phyloP scores from a whole-genome alignment of 2,113 vertebrate genomes.

The Cyprinodon brontotheroides region DNA sequence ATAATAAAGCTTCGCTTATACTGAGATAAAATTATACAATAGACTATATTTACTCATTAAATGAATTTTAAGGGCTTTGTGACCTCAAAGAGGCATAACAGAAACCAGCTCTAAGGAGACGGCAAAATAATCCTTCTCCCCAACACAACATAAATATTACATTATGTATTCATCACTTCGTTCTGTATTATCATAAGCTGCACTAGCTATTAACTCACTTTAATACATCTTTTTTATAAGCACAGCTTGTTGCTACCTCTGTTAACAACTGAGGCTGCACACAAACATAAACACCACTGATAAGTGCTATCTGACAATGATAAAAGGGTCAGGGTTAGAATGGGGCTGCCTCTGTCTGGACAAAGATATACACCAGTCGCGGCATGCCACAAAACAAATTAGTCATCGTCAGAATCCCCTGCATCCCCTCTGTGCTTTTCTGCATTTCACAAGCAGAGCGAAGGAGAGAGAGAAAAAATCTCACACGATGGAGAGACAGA shows the following conservation, averaged over 20 bases:
- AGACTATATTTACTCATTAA: too few relatives aligned
- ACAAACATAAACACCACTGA: conserved; percentile 36
- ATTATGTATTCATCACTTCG: background rate
- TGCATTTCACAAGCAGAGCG: conserved; percentile 41
- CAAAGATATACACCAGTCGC: conserved; percentile 48
- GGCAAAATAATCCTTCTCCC: background rate
- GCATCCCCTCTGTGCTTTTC: conserved; percentile 56
- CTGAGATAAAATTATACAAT: too few relatives aligned
- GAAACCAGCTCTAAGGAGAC: background rate
- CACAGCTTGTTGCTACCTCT: conserved; percentile 31
- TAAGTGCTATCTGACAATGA: conserved; percentile 44
- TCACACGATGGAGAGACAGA: conserved; percentile 56
- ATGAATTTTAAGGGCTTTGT: too few relatives aligned
- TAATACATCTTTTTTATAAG: conserved; percentile 17
- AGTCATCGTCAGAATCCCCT: conserved; percentile 64
- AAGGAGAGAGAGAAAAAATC: conserved; percentile 42
- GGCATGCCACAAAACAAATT: conserved; percentile 62
- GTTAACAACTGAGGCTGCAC: conserved; percentile 26
- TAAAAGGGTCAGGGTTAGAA: conserved; percentile 34
- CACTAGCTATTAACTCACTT: conserved; percentile 20
- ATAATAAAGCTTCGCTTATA: too few relatives aligned
- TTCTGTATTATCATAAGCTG: background rate
- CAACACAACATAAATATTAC: background rate
- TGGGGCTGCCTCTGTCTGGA: conserved; percentile 31
- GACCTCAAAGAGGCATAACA: conserved; percentile 1